A percentile compares a stretch with the other conserved stretches of the same genome.
Evolutionary conservation across 2,797 vertebrate genomes (phyloP).

Genomic region (Gymnopithys bicolor): DNA sequence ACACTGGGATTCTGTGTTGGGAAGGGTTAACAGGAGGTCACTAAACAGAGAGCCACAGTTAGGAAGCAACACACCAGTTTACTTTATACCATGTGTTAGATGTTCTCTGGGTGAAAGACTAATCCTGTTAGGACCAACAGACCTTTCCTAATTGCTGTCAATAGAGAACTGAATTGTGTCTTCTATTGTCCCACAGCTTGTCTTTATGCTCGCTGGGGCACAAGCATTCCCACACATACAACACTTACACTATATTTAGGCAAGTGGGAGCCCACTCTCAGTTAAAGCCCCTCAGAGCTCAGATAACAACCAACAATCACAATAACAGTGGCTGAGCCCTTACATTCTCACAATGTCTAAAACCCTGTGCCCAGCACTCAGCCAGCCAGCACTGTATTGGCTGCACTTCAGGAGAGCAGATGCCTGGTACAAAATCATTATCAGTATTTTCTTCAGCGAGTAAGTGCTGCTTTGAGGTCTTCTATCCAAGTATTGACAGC

Average conservation of each 20-base stretch:
- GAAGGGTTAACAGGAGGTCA: conserved; percentile 4
- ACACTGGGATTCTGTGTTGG: neutral
- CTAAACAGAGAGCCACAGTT: neutral
- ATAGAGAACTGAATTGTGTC: neutral
- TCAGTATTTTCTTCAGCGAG: conserved; percentile 43
- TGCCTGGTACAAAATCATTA: conserved; percentile 1
- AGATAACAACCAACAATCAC: conserved; percentile 4
- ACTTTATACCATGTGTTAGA: neutral
- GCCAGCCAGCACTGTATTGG: neutral
- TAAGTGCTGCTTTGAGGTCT: conserved; percentile 55
- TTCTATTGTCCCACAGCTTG: neutral
- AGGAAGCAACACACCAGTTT: neutral
- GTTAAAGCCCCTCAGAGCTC: neutral
- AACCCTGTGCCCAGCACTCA: neutral
- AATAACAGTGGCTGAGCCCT: neutral
- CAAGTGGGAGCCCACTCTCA: neutral
- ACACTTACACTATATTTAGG: conserved; percentile 11
- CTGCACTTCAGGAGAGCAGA: conserved; percentile 10
- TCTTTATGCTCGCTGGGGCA: neutral
- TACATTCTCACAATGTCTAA: conserved; percentile 17
- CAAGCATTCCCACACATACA: neutral
- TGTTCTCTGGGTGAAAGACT: conserved; percentile 12
- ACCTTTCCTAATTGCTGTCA: conserved; percentile 35
- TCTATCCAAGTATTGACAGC: conserved; percentile 53
- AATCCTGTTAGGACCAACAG: conserved; percentile 20